phyloP scores from a whole-genome alignment of 1,140 invertebrate species.

The Platyura marginata region DNA sequence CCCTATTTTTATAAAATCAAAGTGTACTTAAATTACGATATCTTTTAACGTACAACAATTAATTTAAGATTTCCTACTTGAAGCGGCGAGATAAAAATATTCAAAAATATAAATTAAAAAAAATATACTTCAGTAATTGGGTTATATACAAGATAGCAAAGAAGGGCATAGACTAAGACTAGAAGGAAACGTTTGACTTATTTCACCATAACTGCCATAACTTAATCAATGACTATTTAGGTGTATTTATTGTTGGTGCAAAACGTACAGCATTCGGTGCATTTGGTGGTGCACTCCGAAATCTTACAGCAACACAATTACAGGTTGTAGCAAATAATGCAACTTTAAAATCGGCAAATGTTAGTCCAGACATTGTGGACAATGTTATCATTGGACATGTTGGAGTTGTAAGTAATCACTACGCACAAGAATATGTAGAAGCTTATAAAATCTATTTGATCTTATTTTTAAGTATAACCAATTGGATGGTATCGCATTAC shows the following conservation, averaged over 20 bases:
- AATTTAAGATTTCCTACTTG: no score
- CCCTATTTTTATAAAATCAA: no score
- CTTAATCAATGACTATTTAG: no score
- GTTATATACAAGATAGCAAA: no score
- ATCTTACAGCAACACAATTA: slow-evolving; percentile 66
- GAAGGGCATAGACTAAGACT: no score
- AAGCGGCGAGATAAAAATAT: no score
- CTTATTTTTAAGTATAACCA: slow-evolving; percentile 39
- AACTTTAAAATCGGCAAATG: slow-evolving; percentile 60
- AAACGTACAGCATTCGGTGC: slow-evolving; percentile 98
- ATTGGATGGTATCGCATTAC: slow-evolving; percentile 70
- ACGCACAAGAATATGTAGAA: background rate
- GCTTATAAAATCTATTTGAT: slow-evolving; percentile 4
- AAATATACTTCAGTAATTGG: no score
- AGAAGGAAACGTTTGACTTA: no score
- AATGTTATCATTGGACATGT: slow-evolving; percentile 83
- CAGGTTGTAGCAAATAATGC: slow-evolving; percentile 64
- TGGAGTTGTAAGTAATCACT: slow-evolving; percentile 42
- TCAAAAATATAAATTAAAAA: no score
- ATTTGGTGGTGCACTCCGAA: slow-evolving; percentile 82
- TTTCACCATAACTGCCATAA: no score
- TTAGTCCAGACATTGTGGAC: slow-evolving; percentile 68
- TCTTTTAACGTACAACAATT: no score
- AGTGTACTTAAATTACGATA: no score
- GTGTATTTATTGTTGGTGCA: slow-evolving; percentile 89